Percentiles rank a stretch among this genome's conserved stretches.
Evolutionary conservation across 2,113 vertebrate species (phyloP).

Genomic region (Chloropsis cyanopogon): DNA sequence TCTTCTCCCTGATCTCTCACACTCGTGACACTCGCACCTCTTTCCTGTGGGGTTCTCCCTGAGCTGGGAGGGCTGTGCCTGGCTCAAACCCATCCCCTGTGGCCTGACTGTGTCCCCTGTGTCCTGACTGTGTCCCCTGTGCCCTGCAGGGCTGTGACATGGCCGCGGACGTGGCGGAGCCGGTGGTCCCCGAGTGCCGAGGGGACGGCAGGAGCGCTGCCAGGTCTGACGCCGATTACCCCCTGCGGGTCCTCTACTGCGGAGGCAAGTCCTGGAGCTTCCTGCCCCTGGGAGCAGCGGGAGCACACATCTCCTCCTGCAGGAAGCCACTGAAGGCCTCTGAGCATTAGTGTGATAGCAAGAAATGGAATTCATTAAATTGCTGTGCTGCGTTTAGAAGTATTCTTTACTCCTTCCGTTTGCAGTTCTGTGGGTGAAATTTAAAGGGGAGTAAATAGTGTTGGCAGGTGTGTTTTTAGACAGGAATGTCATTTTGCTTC

Average conservation of each 20-base stretch:
- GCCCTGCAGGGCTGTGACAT: slow-evolving; percentile 60
- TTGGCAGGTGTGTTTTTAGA: not conserved
- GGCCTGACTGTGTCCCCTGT: not conserved
- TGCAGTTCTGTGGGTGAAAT: not conserved
- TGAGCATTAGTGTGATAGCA: not conserved
- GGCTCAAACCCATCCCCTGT: too few relatives aligned
- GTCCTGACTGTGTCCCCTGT: not conserved
- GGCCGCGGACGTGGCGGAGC: slow-evolving; percentile 84
- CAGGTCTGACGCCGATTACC: slow-evolving; percentile 79
- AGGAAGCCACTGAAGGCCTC: not conserved
- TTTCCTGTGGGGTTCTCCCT: not conserved
- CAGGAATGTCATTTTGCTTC: not conserved
- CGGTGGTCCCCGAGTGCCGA: slow-evolving; percentile 82
- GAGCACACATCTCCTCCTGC: not conserved
- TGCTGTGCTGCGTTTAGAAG: not conserved
- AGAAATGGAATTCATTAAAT: not conserved
- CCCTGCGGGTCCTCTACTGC: slow-evolving; percentile 93
- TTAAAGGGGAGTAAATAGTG: not conserved
- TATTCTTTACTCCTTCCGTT: accelerated
- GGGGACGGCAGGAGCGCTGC: slow-evolving; percentile 72
- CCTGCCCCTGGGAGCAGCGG: not conserved
- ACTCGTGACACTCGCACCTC: accelerated
- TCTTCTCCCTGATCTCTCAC: not conserved
- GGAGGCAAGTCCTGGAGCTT: slow-evolving; percentile 81
- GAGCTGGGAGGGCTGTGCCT: not conserved